Conservation (phyloP, 2,113 vertebrate species). For the Poecile atricapillus region DNA sequence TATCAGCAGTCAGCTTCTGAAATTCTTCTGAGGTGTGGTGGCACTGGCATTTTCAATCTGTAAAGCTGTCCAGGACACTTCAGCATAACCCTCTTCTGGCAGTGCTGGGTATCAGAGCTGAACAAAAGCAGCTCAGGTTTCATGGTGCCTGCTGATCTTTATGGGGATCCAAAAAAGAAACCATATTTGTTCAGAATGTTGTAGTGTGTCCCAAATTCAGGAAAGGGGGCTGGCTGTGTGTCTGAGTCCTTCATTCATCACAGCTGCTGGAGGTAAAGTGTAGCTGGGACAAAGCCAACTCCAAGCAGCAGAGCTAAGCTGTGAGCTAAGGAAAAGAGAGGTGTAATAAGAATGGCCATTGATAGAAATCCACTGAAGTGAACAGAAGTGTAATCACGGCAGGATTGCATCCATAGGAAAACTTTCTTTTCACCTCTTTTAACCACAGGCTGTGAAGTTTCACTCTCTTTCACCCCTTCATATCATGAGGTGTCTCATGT, state of each 20-base stretch:
- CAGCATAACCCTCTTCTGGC: background rate
- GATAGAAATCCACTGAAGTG: background rate
- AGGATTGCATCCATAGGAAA: background rate
- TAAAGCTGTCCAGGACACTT: background rate
- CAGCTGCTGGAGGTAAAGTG: background rate
- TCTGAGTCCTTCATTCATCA: background rate
- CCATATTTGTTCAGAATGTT: background rate
- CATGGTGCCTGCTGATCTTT: background rate
- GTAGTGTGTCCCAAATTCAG: background rate
- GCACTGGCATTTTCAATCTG: background rate
- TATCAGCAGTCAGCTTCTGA: background rate
- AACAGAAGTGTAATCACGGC: background rate
- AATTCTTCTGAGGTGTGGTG: background rate
- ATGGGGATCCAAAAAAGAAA: background rate
- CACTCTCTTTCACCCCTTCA: background rate
- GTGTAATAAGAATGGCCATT: background rate
- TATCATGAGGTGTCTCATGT: background rate
- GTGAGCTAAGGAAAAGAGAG: background rate
- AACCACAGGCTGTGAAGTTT: background rate
- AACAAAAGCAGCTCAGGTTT: background rate
- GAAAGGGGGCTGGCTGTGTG: background rate
- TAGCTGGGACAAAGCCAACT: background rate
- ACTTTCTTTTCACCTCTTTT: background rate
- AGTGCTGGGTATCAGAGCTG: background rate
- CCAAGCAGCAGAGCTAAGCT: background rate